A percentile compares a stretch with the other conserved stretches of the same genome.
Evolutionary conservation across 2,797 vertebrate genomes (phyloP).

Genomic region (Champsocephalus esox): DNA sequence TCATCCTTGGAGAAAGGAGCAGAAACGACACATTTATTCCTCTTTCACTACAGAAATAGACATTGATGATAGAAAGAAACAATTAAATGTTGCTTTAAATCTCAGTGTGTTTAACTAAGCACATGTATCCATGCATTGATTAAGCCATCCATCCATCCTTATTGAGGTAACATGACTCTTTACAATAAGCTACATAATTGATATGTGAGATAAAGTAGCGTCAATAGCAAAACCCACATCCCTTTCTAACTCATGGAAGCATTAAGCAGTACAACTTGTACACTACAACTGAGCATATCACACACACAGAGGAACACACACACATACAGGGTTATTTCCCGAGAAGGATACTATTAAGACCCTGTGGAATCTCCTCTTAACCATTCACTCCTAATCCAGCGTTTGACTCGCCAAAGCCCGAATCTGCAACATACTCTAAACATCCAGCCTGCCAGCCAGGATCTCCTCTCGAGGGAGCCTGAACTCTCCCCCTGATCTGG

Average conservation of each 20-base stretch:
- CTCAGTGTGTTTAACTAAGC: neutral
- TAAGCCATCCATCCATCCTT: slow-evolving; percentile 8
- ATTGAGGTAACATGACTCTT: slow-evolving; percentile 7
- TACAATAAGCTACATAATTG: slow-evolving; percentile 17
- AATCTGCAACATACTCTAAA: slow-evolving; percentile 59
- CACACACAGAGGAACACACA: no score
- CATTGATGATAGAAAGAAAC: neutral
- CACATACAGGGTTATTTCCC: slow-evolving; percentile 17
- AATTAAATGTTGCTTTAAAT: slow-evolving; percentile 2
- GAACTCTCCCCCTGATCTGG: slow-evolving; percentile 56
- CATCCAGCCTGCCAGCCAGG: slow-evolving; percentile 49
- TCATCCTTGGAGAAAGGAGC: slow-evolving; percentile 77
- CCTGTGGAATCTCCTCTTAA: slow-evolving; percentile 40
- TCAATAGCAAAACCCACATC: slow-evolving; percentile 21
- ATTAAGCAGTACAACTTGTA: slow-evolving; percentile 1
- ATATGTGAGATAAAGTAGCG: slow-evolving; percentile 31
- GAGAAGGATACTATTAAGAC: slow-evolving; percentile 43
- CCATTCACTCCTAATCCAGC: slow-evolving; percentile 62
- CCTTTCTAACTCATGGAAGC: slow-evolving; percentile 20
- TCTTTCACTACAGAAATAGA: slow-evolving; percentile 3
- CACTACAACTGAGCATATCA: neutral
- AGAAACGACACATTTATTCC: slow-evolving; percentile 27
- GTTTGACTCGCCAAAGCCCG: slow-evolving; percentile 62
- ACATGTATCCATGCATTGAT: neutral
- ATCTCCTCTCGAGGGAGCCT: slow-evolving; percentile 50